A percentile compares a stretch with the other conserved stretches of the same genome.
These are phyloP conservation scores for Wiebesia pumilae DNA, from an alignment of 1,140 invertebrate genomes.

Conservation along the genomic window DNA sequence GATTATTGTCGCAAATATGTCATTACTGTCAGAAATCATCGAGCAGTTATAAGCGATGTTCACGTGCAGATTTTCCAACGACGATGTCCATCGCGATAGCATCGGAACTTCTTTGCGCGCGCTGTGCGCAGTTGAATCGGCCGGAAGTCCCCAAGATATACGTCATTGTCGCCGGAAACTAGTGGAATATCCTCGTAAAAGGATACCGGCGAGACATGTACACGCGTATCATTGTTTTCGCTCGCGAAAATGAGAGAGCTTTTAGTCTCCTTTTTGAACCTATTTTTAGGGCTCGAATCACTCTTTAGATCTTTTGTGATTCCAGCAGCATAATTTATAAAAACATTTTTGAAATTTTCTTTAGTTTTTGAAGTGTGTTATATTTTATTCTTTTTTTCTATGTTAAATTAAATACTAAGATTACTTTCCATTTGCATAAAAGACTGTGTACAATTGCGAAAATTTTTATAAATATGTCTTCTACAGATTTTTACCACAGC, in stretches of 20 bases:
- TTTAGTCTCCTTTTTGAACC: background rate
- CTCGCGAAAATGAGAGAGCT: background rate
- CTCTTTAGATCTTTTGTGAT: background rate
- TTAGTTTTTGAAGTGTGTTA: background rate
- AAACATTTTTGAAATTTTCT: background rate
- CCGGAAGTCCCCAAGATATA: conserved; percentile 55
- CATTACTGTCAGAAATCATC: conserved; percentile 69
- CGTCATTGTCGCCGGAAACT: conserved; percentile 49
- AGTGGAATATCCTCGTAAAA: conserved; percentile 44
- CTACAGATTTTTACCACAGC: too few species aligned
- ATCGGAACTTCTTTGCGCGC: background rate
- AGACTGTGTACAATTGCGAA: background rate
- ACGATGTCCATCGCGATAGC: background rate
- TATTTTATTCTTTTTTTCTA: background rate
- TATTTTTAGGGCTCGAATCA: background rate
- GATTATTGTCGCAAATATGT: conserved; percentile 71
- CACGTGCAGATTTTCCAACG: conserved; percentile 56
- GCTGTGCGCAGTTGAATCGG: conserved; percentile 51
- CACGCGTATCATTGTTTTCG: conserved; percentile 39
- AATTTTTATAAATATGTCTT: background rate
- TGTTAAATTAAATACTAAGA: background rate
- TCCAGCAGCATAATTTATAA: background rate
- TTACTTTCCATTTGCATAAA: background rate
- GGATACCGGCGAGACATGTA: conserved; percentile 24
- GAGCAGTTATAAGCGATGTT: conserved; percentile 61